Conservation (phyloP, 2,888 invertebrate genomes). For the Molanna angustata region DNA sequence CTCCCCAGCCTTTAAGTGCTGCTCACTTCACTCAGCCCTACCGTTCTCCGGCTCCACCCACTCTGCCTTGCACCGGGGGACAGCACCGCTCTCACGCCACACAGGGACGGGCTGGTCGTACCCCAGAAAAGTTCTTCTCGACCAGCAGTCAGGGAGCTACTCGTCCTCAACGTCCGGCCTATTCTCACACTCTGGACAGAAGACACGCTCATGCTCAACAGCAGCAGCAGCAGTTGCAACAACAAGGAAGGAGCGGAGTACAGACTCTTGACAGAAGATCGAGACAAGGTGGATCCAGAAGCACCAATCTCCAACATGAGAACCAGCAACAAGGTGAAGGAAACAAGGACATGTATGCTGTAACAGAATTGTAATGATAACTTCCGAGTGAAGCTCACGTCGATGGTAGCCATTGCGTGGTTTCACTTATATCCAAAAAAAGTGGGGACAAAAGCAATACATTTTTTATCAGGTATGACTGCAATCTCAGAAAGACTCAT, state of each 20-base stretch:
- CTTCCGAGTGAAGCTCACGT: conserved; percentile 31
- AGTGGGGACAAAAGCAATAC: conserved; percentile 24
- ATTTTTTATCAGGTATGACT: conserved; percentile 26
- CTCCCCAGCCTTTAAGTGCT: conserved; percentile 41
- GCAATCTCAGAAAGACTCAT: too few relatives aligned
- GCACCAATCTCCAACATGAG: background rate
- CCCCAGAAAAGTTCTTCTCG: conserved; percentile 34
- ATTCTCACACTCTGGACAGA: conserved; percentile 28
- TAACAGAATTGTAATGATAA: conserved; percentile 62
- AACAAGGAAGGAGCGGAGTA: conserved; percentile 4
- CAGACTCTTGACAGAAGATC: conserved; percentile 27
- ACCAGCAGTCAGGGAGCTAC: conserved; percentile 29
- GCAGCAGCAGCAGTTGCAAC: conserved; percentile 10
- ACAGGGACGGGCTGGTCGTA: conserved; percentile 32
- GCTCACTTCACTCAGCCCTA: conserved; percentile 59
- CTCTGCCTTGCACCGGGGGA: conserved; percentile 33
- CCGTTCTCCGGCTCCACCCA: conserved; percentile 43
- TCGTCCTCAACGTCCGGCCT: conserved; percentile 14
- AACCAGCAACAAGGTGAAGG: conserved; percentile 38
- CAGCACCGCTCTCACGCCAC: conserved; percentile 24
- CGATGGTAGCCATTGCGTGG: conserved; percentile 26
- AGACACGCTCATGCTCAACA: conserved; percentile 18
- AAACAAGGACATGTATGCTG: conserved; percentile 66
- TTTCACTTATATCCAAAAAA: conserved; percentile 29
- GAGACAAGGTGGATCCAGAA: background rate